phyloP scores from a whole-genome alignment of 2,113 vertebrate species.

The Ceyx melanurus region DNA sequence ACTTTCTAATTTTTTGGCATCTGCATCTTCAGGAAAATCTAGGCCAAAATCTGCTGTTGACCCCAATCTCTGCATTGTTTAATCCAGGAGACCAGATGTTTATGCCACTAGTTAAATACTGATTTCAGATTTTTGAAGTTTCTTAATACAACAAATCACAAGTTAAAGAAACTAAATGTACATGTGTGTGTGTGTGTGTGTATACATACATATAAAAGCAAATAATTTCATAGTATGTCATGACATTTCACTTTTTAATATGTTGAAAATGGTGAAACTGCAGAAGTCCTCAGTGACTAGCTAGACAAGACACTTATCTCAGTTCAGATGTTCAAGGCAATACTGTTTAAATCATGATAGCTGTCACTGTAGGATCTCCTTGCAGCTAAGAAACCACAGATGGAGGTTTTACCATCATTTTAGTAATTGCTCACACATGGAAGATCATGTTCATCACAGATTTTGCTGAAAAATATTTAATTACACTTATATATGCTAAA shows the following conservation, averaged over 20 bases:
- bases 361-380: conserved; percentile 20
- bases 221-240: not conserved
- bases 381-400: not conserved
- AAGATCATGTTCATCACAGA: not conserved
- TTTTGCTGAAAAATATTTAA: not conserved
- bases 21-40: not conserved
- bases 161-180: not conserved
- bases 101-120: not conserved
- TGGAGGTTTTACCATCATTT: not conserved
- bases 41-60: not conserved
- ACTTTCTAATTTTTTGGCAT: conserved; percentile 53
- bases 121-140: not conserved
- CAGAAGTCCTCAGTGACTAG: not conserved
- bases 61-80: not conserved
- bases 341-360: conserved; percentile 13
- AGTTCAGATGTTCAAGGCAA: not conserved
- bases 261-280: not conserved
- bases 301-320: not conserved
- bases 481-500: not conserved
- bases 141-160: not conserved
- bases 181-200: not conserved
- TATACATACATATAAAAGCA: not conserved
- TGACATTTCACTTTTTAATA: not conserved
- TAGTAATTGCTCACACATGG: not conserved
- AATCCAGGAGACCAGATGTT: not conserved